Evolutionary conservation across 2,888 invertebrate species (phyloP).

Genomic region (Acleris literana): DNA sequence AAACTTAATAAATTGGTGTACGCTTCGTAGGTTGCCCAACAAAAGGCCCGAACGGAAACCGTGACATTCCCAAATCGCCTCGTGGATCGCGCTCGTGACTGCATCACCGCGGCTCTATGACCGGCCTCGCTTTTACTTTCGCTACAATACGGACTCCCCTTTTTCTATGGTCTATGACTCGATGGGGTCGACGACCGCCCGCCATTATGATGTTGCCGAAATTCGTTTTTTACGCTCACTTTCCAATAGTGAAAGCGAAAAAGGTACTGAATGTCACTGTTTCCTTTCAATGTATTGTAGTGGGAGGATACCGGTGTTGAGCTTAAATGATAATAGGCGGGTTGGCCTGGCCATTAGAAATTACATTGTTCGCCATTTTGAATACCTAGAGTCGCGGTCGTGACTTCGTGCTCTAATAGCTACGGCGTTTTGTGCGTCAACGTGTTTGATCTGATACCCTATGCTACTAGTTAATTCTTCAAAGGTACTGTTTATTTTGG

Average conservation of each 20-base stretch:
- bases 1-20: conserved; percentile 45
- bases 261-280: conserved; percentile 80
- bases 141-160: conserved; percentile 70
- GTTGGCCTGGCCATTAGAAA: conserved; percentile 57
- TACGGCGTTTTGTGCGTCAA: conserved; percentile 32
- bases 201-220: conserved; percentile 79
- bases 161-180: conserved; percentile 75
- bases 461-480: neutral
- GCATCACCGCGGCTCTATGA: conserved; percentile 52
- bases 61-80: conserved; percentile 81
- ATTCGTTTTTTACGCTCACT: conserved; percentile 82
- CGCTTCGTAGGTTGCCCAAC: conserved; percentile 59
- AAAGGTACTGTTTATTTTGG: no score
- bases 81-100: conserved; percentile 73
- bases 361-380: conserved; percentile 61
- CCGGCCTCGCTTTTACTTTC: conserved; percentile 74
- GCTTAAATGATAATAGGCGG: conserved; percentile 70
- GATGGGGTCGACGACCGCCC: conserved; percentile 71
- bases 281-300: conserved; percentile 79
- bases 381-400: conserved; percentile 45
- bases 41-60: conserved; percentile 63
- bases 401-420: conserved; percentile 38
- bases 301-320: conserved; percentile 69
- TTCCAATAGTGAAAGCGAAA: conserved; percentile 83
- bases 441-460: conserved; percentile 10